These are phyloP conservation scores for Sisyra terminalis DNA, from an alignment of 2,888 invertebrate species.

Conservation along the genomic window DNA sequence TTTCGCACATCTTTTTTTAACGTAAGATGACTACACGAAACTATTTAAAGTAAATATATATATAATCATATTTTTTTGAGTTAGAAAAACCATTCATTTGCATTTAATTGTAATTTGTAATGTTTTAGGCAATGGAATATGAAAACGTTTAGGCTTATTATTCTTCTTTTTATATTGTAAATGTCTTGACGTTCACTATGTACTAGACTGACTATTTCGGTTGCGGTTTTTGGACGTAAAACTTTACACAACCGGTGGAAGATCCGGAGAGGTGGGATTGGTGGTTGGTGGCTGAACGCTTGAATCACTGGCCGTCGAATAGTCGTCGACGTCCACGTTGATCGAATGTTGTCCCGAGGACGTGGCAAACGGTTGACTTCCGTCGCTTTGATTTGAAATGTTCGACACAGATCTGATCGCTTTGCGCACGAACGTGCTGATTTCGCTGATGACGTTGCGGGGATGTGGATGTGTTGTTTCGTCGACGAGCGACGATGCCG, in stretches of 20 bases:
- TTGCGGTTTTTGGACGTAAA: conserved; percentile 6
- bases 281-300: conserved; percentile 8
- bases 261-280: too few species aligned
- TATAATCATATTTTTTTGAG: too few species aligned
- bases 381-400: background rate
- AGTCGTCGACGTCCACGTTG: conserved; percentile 24
- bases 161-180: conserved; percentile 2
- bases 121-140: too few species aligned
- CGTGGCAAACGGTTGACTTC: conserved; percentile 10
- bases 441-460: background rate
- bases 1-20: too few species aligned
- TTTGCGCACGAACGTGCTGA: background rate
- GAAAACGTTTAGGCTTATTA: conserved; percentile 7
- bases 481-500: background rate
- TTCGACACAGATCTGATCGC: background rate
- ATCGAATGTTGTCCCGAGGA: conserved; percentile 29
- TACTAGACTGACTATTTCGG: conserved; percentile 7
- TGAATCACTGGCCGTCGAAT: conserved; percentile 18
- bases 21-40: too few species aligned
- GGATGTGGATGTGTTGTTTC: background rate
- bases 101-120: too few species aligned
- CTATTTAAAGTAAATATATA: too few species aligned
- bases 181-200: background rate
- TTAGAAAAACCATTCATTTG: too few species aligned
- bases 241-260: too few species aligned